phyloP scores from a whole-genome alignment of 2,888 invertebrate genomes.

The Hoplodrina blanda region DNA sequence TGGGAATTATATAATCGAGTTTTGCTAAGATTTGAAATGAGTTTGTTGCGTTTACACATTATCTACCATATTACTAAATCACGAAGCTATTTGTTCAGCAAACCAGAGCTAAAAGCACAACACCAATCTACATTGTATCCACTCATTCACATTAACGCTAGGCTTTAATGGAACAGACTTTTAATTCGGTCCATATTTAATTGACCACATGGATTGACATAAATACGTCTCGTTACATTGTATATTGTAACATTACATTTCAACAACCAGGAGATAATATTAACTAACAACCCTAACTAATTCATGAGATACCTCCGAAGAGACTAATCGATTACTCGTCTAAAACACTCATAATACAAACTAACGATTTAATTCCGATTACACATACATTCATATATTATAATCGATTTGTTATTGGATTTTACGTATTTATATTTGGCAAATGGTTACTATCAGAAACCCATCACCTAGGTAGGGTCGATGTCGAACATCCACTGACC shows the following conservation, averaged over 20 bases:
- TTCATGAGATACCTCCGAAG: constrained; percentile 84
- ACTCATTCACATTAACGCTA: constrained; percentile 76
- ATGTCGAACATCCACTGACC: constrained; percentile 79
- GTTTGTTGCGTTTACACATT: constrained; percentile 26
- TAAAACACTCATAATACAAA: constrained; percentile 77
- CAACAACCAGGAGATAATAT: constrained; percentile 88
- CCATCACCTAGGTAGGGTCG: constrained; percentile 75
- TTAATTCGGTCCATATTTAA: constrained; percentile 84
- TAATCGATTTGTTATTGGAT: constrained; percentile 74
- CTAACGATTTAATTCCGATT: constrained; percentile 69
- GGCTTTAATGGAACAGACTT: constrained; percentile 79
- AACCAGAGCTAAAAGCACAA: constrained; percentile 75
- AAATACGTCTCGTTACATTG: constrained; percentile 75
- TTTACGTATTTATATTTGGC: constrained; percentile 88
- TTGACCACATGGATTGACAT: constrained; percentile 88
- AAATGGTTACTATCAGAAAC: constrained; percentile 80
- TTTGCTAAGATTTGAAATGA: constrained; percentile 23
- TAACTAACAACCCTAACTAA: constrained; percentile 83
- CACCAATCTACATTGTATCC: constrained; percentile 69
- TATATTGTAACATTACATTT: constrained; percentile 79
- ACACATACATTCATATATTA: constrained; percentile 59
- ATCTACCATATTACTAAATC: constrained; percentile 47
- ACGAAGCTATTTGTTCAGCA: constrained; percentile 53
- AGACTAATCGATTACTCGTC: constrained; percentile 76
- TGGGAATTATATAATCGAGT: constrained; percentile 16